These are phyloP conservation scores for Dusona sp. DNA, from an alignment of 2,888 invertebrate species.

Conservation along the genomic window DNA sequence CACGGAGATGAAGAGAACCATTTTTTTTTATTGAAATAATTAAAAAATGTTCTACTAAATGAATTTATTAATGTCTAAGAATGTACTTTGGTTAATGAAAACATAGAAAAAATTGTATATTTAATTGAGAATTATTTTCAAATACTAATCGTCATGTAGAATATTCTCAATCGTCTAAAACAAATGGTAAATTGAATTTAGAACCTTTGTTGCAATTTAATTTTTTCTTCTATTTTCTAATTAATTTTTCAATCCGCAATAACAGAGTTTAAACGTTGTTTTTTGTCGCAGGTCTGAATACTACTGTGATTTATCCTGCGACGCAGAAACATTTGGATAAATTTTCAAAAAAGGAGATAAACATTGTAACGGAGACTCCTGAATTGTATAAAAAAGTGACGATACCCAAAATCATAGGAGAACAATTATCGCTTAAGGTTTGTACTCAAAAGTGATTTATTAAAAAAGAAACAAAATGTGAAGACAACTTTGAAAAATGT, in stretches of 20 bases:
- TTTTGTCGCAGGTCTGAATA: conserved; percentile 90
- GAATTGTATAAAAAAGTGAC: conserved; percentile 92
- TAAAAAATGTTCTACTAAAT: too few species aligned
- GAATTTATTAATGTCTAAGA: neutral
- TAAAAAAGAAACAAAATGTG: neutral
- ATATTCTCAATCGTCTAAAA: too few species aligned
- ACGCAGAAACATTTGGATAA: conserved; percentile 96
- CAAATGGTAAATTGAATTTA: neutral
- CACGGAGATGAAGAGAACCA: too few species aligned
- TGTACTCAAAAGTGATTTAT: conserved; percentile 23
- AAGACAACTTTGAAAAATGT: neutral
- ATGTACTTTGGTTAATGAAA: neutral
- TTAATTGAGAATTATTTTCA: neutral
- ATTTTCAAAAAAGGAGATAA: conserved; percentile 90
- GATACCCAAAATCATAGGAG: conserved; percentile 90
- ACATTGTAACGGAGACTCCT: conserved; percentile 94
- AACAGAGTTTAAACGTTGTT: conserved; percentile 15
- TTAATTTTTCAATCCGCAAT: neutral
- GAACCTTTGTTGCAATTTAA: conserved; percentile 55
- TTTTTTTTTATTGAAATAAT: too few species aligned
- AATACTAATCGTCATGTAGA: too few species aligned
- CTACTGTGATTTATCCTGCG: conserved; percentile 96
- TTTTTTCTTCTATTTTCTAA: conserved; percentile 23
- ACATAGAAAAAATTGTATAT: neutral
- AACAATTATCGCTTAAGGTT: conserved; percentile 93